Evolutionary conservation across 23 tunicate species (phyloP).

Genomic region (Trididemnum miniatum): DNA sequence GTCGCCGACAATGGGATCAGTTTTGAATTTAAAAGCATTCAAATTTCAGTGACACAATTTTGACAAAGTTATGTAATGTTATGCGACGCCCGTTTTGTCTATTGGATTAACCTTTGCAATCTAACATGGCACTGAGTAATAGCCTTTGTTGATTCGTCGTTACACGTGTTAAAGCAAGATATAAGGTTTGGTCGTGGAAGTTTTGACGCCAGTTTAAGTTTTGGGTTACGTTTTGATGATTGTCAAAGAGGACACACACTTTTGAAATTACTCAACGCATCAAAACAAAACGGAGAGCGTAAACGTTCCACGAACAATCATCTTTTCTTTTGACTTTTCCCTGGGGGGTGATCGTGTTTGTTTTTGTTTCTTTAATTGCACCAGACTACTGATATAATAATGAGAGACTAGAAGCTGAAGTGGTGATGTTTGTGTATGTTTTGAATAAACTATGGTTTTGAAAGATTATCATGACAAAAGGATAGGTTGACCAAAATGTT

Average conservation of each 20-base stretch:
- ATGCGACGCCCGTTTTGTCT: no score
- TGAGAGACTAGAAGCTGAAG: no score
- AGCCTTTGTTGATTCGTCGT: background rate
- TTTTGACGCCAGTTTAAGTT: background rate
- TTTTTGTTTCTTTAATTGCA: background rate
- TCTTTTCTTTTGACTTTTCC: background rate
- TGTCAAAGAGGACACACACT: background rate
- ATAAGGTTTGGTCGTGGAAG: background rate
- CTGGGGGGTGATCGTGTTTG: background rate
- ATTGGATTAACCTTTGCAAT: background rate
- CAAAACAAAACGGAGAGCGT: background rate
- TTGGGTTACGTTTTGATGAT: background rate
- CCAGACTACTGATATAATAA: background rate
- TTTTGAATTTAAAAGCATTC: no score
- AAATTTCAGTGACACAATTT: no score
- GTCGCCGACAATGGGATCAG: no score
- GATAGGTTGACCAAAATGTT: no score
- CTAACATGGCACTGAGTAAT: background rate
- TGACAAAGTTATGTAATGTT: no score
- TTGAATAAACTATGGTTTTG: no score
- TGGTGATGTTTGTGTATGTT: no score
- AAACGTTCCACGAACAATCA: background rate
- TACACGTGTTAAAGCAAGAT: background rate
- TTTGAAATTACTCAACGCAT: background rate
- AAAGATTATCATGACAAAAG: no score